A percentile compares a stretch with the other conserved stretches of the same genome.
These are phyloP conservation scores for Crotalus viridis DNA, from an alignment of 2,113 vertebrate genomes.

Conservation along the genomic window DNA sequence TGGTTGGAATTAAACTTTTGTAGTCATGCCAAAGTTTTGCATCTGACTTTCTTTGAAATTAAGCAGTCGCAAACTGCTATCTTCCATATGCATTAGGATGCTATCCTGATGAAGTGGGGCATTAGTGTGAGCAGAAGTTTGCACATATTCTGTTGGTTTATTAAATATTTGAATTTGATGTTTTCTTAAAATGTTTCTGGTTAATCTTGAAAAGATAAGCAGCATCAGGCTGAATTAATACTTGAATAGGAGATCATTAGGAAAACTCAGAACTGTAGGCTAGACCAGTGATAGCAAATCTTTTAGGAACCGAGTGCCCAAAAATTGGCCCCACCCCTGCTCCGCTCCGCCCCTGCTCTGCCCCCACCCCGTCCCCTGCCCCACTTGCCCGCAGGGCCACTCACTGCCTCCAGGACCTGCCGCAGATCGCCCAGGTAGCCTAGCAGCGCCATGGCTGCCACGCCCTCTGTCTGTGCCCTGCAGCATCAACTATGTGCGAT, in stretches of 20 bases:
- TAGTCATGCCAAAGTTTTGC: neutral
- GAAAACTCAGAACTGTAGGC: neutral
- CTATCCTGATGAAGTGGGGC: neutral
- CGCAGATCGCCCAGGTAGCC: too few species aligned
- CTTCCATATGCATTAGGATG: neutral
- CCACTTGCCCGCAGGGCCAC: too few species aligned
- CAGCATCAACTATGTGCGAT: too few species aligned
- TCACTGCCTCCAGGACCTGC: too few species aligned
- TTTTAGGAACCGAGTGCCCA: too few species aligned
- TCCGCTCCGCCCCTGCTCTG: too few species aligned
- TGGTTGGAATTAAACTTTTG: conserved; percentile 1
- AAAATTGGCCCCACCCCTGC: too few species aligned
- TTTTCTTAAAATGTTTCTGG: neutral
- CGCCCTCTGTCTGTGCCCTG: too few species aligned
- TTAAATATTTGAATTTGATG: neutral
- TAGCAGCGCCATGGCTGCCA: too few species aligned
- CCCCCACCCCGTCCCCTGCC: too few species aligned
- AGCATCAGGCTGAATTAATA: neutral
- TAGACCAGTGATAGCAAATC: neutral
- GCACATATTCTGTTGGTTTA: neutral
- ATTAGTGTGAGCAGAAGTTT: neutral
- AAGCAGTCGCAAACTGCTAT: neutral
- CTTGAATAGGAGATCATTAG: neutral
- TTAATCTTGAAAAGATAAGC: neutral
- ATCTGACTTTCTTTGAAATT: neutral